Evolutionary conservation across 1,140 invertebrate species (phyloP).

Genomic region (Tetragonula clypearis): DNA sequence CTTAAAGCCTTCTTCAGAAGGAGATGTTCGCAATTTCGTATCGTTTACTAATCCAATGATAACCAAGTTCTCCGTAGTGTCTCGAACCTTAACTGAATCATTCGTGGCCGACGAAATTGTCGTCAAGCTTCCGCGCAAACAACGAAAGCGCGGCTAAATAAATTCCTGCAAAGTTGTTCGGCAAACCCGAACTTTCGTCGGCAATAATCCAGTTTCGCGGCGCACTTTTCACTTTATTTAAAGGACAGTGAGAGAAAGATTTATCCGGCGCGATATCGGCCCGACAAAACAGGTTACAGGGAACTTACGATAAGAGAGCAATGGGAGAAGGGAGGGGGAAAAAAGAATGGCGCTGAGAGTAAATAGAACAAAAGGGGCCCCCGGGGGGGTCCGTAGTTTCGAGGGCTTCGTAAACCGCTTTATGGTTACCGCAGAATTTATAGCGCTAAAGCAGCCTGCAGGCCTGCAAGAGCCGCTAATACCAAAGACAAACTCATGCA

Average conservation of each 20-base stretch:
- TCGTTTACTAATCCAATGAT: too few relatives aligned
- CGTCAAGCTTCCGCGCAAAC: neutral
- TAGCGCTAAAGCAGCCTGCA: slow-evolving; percentile 63
- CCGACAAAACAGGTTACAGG: neutral
- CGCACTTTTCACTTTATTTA: neutral
- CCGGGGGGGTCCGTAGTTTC: slow-evolving; percentile 53
- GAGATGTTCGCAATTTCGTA: too few relatives aligned
- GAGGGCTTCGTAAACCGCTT: slow-evolving; percentile 75
- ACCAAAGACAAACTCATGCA: slow-evolving; percentile 77
- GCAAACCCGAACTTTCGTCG: neutral
- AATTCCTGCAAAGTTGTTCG: neutral
- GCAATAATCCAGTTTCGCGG: neutral
- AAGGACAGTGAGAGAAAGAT: slow-evolving; percentile 10
- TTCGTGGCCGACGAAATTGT: too few relatives aligned
- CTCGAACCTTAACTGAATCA: neutral
- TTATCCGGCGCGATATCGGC: slow-evolving; percentile 1
- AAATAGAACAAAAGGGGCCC: slow-evolving; percentile 69
- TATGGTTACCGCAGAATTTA: slow-evolving; percentile 71
- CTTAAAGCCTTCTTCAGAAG: too few relatives aligned
- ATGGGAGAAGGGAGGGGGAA: neutral
- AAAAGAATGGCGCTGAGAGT: slow-evolving; percentile 49
- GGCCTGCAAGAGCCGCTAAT: slow-evolving; percentile 71
- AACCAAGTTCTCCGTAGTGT: too few relatives aligned
- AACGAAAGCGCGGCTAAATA: neutral
- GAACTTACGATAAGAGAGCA: neutral